These are phyloP conservation scores for Pyrgilauda ruficollis DNA, from an alignment of 2,113 vertebrate species.

Conservation along the genomic window DNA sequence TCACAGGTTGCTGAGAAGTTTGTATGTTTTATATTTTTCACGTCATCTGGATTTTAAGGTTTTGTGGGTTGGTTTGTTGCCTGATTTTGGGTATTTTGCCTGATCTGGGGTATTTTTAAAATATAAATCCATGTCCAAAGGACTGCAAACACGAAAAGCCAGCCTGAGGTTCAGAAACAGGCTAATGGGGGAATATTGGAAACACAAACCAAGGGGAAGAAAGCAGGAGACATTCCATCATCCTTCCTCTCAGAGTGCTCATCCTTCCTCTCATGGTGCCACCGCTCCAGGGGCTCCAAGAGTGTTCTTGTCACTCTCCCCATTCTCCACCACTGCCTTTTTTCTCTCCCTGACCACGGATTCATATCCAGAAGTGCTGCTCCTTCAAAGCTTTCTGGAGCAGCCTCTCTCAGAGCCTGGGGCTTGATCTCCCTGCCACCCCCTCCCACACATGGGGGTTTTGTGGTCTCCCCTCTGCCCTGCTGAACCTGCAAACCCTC, in stretches of 20 bases:
- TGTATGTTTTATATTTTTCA: neutral
- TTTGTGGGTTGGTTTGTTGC: neutral
- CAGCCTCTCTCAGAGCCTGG: neutral
- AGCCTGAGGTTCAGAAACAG: neutral
- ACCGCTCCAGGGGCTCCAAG: rapidly evolving
- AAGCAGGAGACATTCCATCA: neutral
- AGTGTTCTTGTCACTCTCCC: neutral
- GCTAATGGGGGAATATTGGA: rapidly evolving
- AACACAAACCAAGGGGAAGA: neutral
- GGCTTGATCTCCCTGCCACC: neutral
- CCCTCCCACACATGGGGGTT: neutral
- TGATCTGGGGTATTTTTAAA: rapidly evolving
- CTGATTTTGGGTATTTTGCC: neutral
- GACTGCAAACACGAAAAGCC: neutral
- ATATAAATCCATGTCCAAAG: neutral
- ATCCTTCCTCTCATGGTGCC: rapidly evolving
- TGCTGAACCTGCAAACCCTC: neutral
- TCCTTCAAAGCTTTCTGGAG: neutral
- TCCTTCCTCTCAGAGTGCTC: neutral
- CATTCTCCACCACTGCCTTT: no score
- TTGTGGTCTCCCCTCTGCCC: neutral
- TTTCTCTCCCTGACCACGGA: neutral
- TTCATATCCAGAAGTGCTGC: neutral
- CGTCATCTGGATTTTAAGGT: neutral
- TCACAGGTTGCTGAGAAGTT: neutral